Evolutionary conservation across 2,888 invertebrate genomes (phyloP), one percentile per base, ranked within the genome.

Genomic region (Pasiphila rectangulata): DNA sequence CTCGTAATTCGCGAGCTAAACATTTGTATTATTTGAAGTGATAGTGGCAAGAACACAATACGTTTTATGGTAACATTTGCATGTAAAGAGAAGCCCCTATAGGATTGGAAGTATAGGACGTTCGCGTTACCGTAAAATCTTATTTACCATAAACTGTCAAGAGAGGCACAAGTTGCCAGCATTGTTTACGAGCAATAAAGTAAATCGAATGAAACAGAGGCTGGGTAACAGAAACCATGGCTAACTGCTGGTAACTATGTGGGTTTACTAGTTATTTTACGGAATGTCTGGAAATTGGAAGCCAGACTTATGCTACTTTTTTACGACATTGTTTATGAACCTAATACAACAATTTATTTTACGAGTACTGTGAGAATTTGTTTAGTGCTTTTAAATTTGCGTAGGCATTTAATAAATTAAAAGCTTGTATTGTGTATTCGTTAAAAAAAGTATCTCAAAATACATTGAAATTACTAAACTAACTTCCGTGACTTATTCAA

Each of bases 141-240:
- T 83, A 79, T 83, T 79, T 76, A 79, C 77, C 76, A 84, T 86
- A 85, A 84, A 85, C 69, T 76, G 73, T 71, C 71, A 72, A 76
- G 77, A 76, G 76, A 76, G 73, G 75, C 80, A 79, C 72, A 71
- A 81, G 76, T 80, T 72, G 74, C 71, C 70, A 69, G 75, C 73
- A 69, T 84, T 80, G 81, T 85, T 84, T 86, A 87, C 75, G 83
- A 75, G 63, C 84, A 60, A 83, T 87, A 83, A 87, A 85, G 79
- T 82, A 84, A 86, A 86, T 83, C 77, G 84, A 83, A 78, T 72
- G 72, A 70, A 75, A 71, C 70, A 66, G 64, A 68, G 71, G 67
- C 71, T 67, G 63, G 59, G 60, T 64, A 61, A 60, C 65, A 64
- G 41, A 27, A 39, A 42, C 27, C 49, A 36, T 36, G 35, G 36